phyloP scores from a whole-genome alignment of 2,888 invertebrate genomes.

The Unio delphinus region DNA sequence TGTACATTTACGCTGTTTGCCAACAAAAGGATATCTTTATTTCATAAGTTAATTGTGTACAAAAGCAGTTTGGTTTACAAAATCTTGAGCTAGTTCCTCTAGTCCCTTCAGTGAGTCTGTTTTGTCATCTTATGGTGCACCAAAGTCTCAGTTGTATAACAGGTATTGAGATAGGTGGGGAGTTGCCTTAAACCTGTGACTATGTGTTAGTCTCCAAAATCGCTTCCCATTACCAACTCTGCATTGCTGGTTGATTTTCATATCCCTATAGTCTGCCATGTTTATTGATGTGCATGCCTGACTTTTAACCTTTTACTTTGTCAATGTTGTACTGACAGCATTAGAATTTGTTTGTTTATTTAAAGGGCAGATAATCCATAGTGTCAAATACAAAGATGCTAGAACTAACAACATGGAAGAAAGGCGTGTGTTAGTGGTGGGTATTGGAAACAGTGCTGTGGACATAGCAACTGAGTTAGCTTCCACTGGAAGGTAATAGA shows the following conservation, averaged over 20 bases:
- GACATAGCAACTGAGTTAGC: constrained; percentile 64
- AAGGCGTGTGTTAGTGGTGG: constrained; percentile 63
- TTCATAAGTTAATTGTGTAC: no score
- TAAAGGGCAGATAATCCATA: constrained; percentile 65
- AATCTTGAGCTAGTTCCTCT: no score
- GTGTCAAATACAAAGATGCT: constrained; percentile 64
- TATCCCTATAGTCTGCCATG: not conserved
- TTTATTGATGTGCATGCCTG: no score
- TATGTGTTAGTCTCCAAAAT: no score
- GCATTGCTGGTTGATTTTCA: not conserved
- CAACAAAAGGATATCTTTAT: no score
- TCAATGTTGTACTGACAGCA: not conserved
- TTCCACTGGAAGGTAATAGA: constrained; percentile 54
- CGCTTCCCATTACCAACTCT: not conserved
- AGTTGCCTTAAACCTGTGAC: no score
- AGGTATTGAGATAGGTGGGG: no score
- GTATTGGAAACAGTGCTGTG: constrained; percentile 69
- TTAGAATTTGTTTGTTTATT: constrained; percentile 5
- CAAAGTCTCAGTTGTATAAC: no score
- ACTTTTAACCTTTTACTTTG: not conserved
- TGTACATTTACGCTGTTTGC: no score
- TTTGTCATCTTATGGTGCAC: no score
- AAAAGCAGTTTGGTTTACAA: no score
- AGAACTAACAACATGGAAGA: constrained; percentile 56
- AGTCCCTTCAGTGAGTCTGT: no score